phyloP scores from a whole-genome alignment of 2,888 invertebrate genomes.

The Octonoba sinensis region DNA sequence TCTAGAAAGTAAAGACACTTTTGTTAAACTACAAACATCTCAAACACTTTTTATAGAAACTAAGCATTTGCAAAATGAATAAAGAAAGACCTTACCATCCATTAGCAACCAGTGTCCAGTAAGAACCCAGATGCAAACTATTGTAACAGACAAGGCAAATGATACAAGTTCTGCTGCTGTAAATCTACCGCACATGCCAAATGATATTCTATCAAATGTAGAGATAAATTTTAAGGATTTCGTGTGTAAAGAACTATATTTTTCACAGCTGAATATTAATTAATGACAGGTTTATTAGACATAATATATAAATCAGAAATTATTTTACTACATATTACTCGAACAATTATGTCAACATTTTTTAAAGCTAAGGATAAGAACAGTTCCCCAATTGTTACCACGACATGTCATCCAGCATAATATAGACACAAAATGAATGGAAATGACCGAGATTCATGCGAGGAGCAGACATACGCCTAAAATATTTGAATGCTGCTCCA shows the following conservation, averaged over 20 bases:
- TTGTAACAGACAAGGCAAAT: conserved; percentile 89
- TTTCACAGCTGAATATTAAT: neutral
- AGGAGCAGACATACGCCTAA: too few relatives aligned
- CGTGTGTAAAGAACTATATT: neutral
- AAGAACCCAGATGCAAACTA: conserved; percentile 97
- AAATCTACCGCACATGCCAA: conserved; percentile 92
- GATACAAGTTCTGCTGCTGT: conserved; percentile 94
- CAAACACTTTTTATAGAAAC: neutral
- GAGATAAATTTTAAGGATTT: neutral
- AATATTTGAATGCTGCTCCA: too few relatives aligned
- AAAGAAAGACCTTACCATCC: conserved; percentile 79
- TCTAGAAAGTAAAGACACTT: neutral
- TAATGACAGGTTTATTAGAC: neutral
- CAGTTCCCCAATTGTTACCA: too few relatives aligned
- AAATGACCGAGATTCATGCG: too few relatives aligned
- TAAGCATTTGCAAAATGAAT: too few relatives aligned
- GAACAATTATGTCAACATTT: neutral
- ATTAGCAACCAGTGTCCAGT: conserved; percentile 98
- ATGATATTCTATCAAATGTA: conserved; percentile 78
- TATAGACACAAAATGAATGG: too few relatives aligned
- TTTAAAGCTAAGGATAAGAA: too few relatives aligned
- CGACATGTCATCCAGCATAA: too few relatives aligned
- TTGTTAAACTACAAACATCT: neutral
- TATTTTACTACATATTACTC: neutral
- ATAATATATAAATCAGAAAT: neutral